A percentile compares a stretch with the other conserved stretches of the same genome.
These are phyloP conservation scores for Sipha maydis DNA, from an alignment of 2,888 invertebrate species.

Conservation along the genomic window DNA sequence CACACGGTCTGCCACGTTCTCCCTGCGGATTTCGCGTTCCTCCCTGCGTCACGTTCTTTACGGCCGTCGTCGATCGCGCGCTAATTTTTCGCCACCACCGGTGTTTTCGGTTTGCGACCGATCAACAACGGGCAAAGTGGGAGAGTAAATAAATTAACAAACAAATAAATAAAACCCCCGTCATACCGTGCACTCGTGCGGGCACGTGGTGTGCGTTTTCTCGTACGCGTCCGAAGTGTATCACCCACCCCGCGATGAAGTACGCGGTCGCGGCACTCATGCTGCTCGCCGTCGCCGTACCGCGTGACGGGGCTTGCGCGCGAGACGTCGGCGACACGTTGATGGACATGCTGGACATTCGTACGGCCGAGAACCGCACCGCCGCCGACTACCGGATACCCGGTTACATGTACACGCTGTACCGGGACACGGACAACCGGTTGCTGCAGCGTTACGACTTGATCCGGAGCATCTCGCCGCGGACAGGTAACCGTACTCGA, in stretches of 20 bases:
- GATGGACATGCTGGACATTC: not conserved
- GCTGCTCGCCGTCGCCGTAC: not conserved
- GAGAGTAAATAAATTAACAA: too few relatives aligned
- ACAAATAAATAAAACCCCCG: too few relatives aligned
- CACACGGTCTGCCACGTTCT: not conserved
- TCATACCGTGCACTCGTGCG: too few relatives aligned
- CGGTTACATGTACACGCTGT: constrained; percentile 45
- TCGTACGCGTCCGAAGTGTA: not conserved
- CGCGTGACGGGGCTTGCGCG: not conserved
- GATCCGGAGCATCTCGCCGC: constrained; percentile 39
- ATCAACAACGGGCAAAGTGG: too few relatives aligned
- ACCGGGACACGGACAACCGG: constrained; percentile 15
- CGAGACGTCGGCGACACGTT: constrained; percentile 2
- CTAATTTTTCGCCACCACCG: too few relatives aligned
- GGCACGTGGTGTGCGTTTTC: not conserved
- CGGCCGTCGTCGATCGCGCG: too few relatives aligned
- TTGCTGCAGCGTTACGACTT: constrained; percentile 23
- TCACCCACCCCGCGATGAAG: too few relatives aligned
- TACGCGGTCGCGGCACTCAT: constrained; percentile 5
- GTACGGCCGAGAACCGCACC: not conserved
- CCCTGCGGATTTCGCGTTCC: too few relatives aligned
- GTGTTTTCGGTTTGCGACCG: too few relatives aligned
- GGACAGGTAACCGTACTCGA: constrained; percentile 9
- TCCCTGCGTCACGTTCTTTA: too few relatives aligned
- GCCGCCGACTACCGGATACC: not conserved